Base-by-base conservation (phyloP, 2,888 invertebrate genomes). In the Galeopsomyia nigrocyanea region DNA sequence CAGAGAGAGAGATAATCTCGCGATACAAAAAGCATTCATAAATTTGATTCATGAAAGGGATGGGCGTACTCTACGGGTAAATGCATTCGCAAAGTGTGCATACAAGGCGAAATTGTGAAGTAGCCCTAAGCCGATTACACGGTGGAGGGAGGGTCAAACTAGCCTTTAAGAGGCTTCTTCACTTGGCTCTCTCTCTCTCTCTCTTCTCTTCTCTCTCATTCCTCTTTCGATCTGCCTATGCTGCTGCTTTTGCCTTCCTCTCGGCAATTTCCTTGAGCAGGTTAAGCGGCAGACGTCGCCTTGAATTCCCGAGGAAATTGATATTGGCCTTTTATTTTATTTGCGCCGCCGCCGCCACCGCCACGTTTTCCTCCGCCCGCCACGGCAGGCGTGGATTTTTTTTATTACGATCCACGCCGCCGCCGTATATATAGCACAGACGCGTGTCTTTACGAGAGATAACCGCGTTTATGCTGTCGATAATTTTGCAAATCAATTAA, bases 81-180 rank as follows among this genome's bases (percentile, higher is more conserved):
- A 66, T 61, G 78, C 73, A 71, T 79, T 77, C 68, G 26, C 63
- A 39, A 22, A 62, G 26, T 50, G 26, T 21, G 26, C 71, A 73
- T 77, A 77, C 71, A 74, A 26, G 68, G 78, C 80, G 78, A 82
- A 83, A 83, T 82, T 80, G 81, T 82, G 78, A 82, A 81, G 80
- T 76, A 79, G 80, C 68, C 76, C 79, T 84, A 84, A 85, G 84
- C 83, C 82, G 85, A 84, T 85, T 85, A 85, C 77, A 78, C 75
- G 77, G 49, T 1, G 61, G 14, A 17, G n/a, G 58, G 5, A 78
- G 78, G 78, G 79, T 82, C 79, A 82, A 82, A 77, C 79, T 80
- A 79, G 80, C 78, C 82, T 82, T 68, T 81, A 78, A 78, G 78
- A 79, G 82, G 81, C 76, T 83, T 83, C 83, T 75, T 77, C 77